These are phyloP conservation scores for Notechis scutatus DNA, from an alignment of 2,113 vertebrate genomes.

Conservation along the genomic window DNA sequence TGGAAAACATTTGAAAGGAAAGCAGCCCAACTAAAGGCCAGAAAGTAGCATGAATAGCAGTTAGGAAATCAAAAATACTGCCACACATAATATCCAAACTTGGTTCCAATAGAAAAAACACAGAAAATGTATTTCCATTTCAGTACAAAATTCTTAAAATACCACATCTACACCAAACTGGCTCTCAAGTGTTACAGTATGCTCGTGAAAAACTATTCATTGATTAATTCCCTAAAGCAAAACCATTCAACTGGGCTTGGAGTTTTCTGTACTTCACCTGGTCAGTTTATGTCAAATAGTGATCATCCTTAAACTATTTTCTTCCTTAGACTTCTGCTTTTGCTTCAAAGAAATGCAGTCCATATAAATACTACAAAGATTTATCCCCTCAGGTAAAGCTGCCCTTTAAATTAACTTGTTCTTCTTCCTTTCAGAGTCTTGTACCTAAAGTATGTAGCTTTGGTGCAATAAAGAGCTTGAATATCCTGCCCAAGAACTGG, in stretches of 20 bases:
- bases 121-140: neutral
- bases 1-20: neutral
- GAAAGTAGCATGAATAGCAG: neutral
- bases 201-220: neutral
- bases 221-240: neutral
- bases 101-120: neutral
- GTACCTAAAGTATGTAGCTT: neutral
- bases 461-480: neutral
- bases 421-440: neutral
- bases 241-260: neutral
- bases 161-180: neutral
- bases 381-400: neutral
- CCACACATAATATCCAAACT: neutral
- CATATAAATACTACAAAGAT: neutral
- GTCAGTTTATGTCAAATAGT: neutral
- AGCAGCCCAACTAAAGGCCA: neutral
- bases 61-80: neutral
- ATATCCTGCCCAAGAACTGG: neutral
- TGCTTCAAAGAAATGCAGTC: neutral
- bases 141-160: neutral
- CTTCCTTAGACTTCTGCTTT: neutral
- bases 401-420: neutral
- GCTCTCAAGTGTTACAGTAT: neutral
- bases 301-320: neutral
- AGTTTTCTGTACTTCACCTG: neutral